Conservation (phyloP, 2,113 vertebrate species). For the Callorhinus ursinus region DNA sequence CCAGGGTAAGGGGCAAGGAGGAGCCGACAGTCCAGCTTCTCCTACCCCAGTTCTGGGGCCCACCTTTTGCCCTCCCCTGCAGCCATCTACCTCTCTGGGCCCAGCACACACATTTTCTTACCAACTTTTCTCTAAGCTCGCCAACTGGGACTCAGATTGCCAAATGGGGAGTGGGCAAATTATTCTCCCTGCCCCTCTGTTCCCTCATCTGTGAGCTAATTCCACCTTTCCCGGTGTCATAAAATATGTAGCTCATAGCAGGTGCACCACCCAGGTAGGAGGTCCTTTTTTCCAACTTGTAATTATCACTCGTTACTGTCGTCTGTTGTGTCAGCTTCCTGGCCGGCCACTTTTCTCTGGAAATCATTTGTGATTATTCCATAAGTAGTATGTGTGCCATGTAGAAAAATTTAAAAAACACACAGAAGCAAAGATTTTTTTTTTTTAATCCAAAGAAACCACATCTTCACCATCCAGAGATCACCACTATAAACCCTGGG, state of each 20-base stretch:
- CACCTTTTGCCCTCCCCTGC: background rate
- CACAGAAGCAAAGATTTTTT: background rate
- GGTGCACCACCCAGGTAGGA: background rate
- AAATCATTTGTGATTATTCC: constrained; percentile 26
- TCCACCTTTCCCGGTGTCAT: background rate
- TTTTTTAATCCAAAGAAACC: background rate
- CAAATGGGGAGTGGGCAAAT: background rate
- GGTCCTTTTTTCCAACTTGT: constrained; percentile 24
- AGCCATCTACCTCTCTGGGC: background rate
- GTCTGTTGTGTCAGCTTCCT: background rate
- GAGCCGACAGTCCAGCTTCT: background rate
- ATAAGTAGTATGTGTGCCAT: background rate
- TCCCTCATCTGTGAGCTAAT: background rate
- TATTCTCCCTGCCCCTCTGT: background rate
- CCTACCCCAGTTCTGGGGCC: background rate
- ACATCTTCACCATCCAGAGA: constrained; percentile 21
- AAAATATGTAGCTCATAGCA: background rate
- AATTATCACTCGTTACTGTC: background rate
- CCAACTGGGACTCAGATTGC: constrained; percentile 36
- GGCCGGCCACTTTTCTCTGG: constrained; percentile 36
- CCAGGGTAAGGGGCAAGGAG: constrained; percentile 66
- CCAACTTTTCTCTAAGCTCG: background rate
- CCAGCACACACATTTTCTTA: background rate
- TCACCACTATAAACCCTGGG: constrained; percentile 9
- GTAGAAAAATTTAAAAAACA: background rate